Conservation (phyloP, 1,140 invertebrate genomes). For the Ruditapes philippinarum region DNA sequence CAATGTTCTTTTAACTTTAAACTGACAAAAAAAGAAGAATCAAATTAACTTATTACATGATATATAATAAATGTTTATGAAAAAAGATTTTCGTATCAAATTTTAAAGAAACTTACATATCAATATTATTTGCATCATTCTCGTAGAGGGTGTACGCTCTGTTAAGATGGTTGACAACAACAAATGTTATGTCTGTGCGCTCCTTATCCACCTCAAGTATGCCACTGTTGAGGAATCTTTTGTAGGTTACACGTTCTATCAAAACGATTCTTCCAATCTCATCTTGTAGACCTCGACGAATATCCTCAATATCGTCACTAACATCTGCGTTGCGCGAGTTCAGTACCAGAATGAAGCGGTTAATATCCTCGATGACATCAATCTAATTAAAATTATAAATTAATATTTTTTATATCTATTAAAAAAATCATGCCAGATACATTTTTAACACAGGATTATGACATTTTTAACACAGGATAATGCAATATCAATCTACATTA, state of each 20-base stretch:
- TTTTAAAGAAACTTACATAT: slow-evolving; percentile 49
- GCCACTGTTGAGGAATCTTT: slow-evolving; percentile 43
- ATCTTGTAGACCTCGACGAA: slow-evolving; percentile 62
- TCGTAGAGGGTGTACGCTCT: slow-evolving; percentile 37
- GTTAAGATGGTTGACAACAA: slow-evolving; percentile 61
- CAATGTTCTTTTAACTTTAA: too few relatives aligned
- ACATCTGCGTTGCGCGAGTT: slow-evolving; percentile 20
- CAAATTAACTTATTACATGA: too few relatives aligned
- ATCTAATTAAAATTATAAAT: too few relatives aligned
- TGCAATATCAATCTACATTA: too few relatives aligned
- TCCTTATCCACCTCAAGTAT: slow-evolving; percentile 30
- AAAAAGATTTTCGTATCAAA: too few relatives aligned
- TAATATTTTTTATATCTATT: too few relatives aligned
- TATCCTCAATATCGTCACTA: slow-evolving; percentile 14
- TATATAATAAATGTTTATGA: too few relatives aligned
- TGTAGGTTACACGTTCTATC: slow-evolving; percentile 72
- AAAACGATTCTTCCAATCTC: slow-evolving; percentile 65
- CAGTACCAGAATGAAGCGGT: slow-evolving; percentile 74
- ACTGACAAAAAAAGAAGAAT: too few relatives aligned
- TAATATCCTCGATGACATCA: slow-evolving; percentile 70
- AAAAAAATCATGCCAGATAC: too few relatives aligned
- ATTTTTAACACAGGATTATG: too few relatives aligned
- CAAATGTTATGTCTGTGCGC: slow-evolving; percentile 76
- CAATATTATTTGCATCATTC: neutral
- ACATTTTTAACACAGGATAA: too few relatives aligned